phyloP scores from a whole-genome alignment of 1,140 invertebrate species.

The Trichonephila inaurata region DNA sequence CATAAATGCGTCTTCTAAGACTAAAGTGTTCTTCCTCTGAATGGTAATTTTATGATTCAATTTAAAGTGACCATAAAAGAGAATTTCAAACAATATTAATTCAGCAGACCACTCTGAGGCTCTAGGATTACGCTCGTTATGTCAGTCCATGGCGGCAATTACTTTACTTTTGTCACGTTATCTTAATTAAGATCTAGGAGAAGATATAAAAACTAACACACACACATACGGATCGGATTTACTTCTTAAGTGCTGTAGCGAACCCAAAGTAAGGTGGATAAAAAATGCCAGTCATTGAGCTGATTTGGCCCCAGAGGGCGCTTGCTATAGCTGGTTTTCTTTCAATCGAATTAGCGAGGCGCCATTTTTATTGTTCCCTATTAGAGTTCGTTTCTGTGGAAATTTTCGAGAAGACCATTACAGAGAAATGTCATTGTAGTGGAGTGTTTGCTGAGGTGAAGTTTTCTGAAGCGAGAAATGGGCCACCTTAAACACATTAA shows the following conservation, averaged over 20 bases:
- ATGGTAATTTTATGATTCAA: not conserved
- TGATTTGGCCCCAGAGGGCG: slow-evolving; percentile 6
- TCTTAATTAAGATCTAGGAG: slow-evolving; percentile 36
- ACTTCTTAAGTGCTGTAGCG: not conserved
- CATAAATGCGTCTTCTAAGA: not conserved
- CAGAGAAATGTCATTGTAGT: not conserved
- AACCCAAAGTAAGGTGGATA: not conserved
- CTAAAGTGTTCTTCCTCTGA: not conserved
- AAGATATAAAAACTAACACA: not conserved
- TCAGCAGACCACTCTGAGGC: not conserved
- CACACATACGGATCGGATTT: not conserved
- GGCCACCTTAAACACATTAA: not conserved
- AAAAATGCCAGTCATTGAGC: slow-evolving; percentile 4
- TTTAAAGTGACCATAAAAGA: slow-evolving; percentile 14
- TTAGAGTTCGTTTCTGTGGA: slow-evolving; percentile 26
- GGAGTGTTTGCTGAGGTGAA: slow-evolving; percentile 76
- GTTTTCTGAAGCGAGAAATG: slow-evolving; percentile 48
- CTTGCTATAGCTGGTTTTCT: not conserved
- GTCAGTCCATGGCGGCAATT: not conserved
- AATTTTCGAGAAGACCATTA: not conserved
- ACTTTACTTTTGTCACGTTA: slow-evolving; percentile 16
- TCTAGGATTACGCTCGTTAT: not conserved
- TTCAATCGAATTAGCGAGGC: slow-evolving; percentile 23
- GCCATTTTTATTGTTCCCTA: slow-evolving; percentile 28
- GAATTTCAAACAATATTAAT: not conserved